These are phyloP conservation scores for Babylonia areolata DNA, from an alignment of 1,140 invertebrate genomes.

Conservation along the genomic window DNA sequence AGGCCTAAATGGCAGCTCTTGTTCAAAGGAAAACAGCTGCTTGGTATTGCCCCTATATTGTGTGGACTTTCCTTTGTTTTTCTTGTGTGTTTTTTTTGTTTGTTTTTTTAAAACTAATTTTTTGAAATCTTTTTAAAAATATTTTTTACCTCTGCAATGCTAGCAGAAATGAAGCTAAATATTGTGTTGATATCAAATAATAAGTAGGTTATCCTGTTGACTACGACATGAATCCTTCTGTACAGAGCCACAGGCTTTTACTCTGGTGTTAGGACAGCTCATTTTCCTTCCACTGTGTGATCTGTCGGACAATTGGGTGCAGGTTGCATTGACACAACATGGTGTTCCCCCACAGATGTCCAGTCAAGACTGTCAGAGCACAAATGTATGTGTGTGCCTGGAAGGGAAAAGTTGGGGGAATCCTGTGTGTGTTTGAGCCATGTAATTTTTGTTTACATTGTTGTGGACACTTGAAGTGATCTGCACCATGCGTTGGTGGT, in stretches of 20 bases:
- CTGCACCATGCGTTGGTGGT: background rate
- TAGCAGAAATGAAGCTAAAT: background rate
- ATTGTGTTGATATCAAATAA: background rate
- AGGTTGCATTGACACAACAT: no score
- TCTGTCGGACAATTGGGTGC: background rate
- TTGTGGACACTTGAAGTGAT: background rate
- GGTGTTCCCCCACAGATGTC: no score
- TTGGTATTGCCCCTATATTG: background rate
- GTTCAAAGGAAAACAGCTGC: background rate
- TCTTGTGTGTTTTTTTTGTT: background rate
- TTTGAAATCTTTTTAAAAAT: no score
- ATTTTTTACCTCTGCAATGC: background rate
- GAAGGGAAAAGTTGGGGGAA: no score
- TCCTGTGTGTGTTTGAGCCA: background rate
- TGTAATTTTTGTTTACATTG: background rate
- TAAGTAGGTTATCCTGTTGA: background rate
- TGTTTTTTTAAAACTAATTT: no score
- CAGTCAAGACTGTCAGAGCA: no score
- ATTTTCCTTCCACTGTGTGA: background rate
- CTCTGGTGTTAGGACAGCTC: background rate
- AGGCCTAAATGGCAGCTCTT: slow-evolving; percentile 50
- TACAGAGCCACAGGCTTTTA: no score
- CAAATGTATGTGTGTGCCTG: no score
- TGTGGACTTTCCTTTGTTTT: background rate
- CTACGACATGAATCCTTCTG: no score